Conservation (phyloP, 1,140 invertebrate genomes). For the Chrysomallon squamiferum region DNA sequence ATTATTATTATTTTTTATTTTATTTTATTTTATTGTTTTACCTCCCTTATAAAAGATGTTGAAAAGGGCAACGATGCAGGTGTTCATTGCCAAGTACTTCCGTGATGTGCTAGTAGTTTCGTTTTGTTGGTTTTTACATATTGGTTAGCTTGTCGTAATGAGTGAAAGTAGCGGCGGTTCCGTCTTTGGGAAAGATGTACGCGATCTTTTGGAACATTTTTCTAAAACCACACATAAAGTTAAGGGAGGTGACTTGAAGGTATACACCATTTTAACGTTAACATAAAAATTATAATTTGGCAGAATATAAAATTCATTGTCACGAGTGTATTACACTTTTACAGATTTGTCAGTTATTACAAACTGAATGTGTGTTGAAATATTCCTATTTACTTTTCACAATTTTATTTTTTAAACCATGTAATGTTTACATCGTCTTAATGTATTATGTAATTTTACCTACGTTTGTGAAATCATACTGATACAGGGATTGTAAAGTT, state of each 20-base stretch:
- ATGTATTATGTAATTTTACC: no score
- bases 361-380: neutral
- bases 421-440: neutral
- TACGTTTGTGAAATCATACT: no score
- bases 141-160: neutral
- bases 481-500: no score
- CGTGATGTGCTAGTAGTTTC: no score
- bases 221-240: constrained; percentile 34
- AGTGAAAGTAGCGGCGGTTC: constrained; percentile 5
- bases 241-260: constrained; percentile 37
- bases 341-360: neutral
- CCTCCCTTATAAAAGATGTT: no score
- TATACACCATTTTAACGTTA: constrained; percentile 3
- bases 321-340: neutral
- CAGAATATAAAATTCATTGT: neutral
- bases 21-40: no score
- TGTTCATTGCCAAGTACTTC: no score
- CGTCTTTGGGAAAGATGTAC: constrained; percentile 26
- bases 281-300: neutral
- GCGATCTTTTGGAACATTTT: constrained; percentile 31
- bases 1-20: no score
- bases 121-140: neutral
- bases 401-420: neutral
- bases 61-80: no score
- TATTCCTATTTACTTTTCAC: neutral